Conservation (phyloP, 2,797 vertebrate species). For the Eospalax fontanierii region DNA sequence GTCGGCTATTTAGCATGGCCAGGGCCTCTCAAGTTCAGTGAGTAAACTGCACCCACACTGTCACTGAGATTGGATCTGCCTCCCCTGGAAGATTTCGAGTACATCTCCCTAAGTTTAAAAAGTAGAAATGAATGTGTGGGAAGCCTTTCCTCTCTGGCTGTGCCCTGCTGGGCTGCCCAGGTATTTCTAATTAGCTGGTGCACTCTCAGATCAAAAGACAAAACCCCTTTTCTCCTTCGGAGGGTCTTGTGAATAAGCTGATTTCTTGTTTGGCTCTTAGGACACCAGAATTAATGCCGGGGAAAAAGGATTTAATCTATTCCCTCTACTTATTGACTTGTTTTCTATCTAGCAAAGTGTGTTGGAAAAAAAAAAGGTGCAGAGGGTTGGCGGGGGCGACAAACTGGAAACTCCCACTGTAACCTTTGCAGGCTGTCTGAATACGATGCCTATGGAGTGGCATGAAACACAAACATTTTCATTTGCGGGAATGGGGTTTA, state of each 20-base stretch:
- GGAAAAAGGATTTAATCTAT: not conserved
- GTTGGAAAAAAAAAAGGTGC: not conserved
- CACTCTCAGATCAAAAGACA: conserved; percentile 4
- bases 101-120: not conserved
- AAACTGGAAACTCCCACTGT: not conserved
- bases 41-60: conserved; percentile 23
- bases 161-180: not conserved
- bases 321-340: not conserved
- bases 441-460: not conserved
- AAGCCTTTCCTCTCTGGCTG: not conserved
- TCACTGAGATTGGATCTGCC: not conserved
- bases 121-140: not conserved
- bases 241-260: not conserved
- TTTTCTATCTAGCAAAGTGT: conserved; percentile 16
- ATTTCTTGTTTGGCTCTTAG: not conserved
- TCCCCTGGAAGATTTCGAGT: conserved; percentile 13
- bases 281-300: not conserved
- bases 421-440: not conserved
- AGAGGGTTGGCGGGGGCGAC: no score
- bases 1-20: not conserved
- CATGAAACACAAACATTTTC: not conserved
- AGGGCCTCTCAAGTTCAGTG: conserved; percentile 54
- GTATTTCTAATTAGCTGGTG: not conserved
- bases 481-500: not conserved
- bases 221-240: conserved; percentile 27